Base-by-base conservation (phyloP, 2,888 invertebrate genomes). In the Archips xylosteana region DNA sequence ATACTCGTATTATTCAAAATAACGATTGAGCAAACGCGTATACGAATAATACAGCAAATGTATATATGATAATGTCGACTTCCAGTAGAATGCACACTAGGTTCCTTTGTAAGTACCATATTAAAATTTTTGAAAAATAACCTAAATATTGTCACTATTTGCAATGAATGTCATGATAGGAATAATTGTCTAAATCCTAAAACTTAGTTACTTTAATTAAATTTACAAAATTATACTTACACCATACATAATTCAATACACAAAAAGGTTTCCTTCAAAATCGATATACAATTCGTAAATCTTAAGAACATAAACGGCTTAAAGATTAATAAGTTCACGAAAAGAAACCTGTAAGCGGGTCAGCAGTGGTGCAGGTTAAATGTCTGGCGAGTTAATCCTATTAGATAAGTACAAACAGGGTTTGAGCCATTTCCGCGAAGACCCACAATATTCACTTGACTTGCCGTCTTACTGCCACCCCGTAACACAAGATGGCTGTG, bases 351-450 rank as follows among this genome's bases (percentile, higher is more conserved):
- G 81, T 89, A 89, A 94, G 89, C 92, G 85, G 91, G 91, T 92
- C 92, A 92, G 86, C 89, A 92, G 92, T 89, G 88, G 86, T 86
- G 84, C 87, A 91, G 93, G 94, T 92, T 93, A 94, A 94, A 90
- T 87, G 91, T 88, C 88, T 86, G 81, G 77, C 79, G 85, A 86
- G 85, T 81, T 94, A 94, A 94, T 92, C 94, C 92, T 86, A 89
- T 94, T 93, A 92, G 92, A 94, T 84, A 94, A 90, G 88, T 92
- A 94, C 92, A 94, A 94, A 94, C 92, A 92, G 89, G 87, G 90
- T 90, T 87, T 32, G 51, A 87, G 90, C 92, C 92, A 92, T 92
- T 92, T 80, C 82, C 74, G 65, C 76, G 93, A 94, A 94, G 94
- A 91, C 94, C 90, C 86, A 90, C 92, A 93, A 89, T 82, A 84